phyloP scores from a whole-genome alignment of 2,113 vertebrate species.

The Fulica atra region DNA sequence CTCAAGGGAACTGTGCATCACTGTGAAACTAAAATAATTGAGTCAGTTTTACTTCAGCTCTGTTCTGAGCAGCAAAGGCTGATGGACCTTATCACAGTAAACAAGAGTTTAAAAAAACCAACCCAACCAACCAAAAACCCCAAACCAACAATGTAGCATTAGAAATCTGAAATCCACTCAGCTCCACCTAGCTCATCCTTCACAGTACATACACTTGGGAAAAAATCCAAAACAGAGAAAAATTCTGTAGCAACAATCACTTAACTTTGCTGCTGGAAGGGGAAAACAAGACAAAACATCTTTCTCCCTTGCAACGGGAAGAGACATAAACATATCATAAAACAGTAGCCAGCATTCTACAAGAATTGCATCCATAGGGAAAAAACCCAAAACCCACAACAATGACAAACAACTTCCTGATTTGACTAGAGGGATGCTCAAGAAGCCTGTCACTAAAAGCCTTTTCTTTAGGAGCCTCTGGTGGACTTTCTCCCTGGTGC shows the following conservation, averaged over 20 bases:
- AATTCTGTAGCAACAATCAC: background rate
- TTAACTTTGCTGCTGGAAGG: background rate
- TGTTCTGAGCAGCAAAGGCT: background rate
- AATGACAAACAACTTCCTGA: background rate
- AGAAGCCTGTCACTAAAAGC: background rate
- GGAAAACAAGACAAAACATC: background rate
- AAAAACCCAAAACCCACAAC: background rate
- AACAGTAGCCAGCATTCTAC: background rate
- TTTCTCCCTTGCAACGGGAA: background rate
- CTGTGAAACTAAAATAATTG: background rate
- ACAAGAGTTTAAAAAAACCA: background rate
- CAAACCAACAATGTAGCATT: background rate
- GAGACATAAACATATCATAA: background rate
- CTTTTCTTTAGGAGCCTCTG: background rate
- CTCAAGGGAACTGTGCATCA: constrained; percentile 5
- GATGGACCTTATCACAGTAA: background rate
- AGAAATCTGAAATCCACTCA: background rate
- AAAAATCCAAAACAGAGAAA: background rate
- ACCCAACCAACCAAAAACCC: too few relatives aligned
- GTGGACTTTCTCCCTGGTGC: background rate
- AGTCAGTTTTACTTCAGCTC: background rate
- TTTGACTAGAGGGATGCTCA: background rate
- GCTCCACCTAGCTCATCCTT: background rate
- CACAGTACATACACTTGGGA: background rate
- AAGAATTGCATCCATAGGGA: background rate